Evolutionary conservation across 2,797 vertebrate genomes (phyloP).

Genomic region (Poecilia wingei): DNA sequence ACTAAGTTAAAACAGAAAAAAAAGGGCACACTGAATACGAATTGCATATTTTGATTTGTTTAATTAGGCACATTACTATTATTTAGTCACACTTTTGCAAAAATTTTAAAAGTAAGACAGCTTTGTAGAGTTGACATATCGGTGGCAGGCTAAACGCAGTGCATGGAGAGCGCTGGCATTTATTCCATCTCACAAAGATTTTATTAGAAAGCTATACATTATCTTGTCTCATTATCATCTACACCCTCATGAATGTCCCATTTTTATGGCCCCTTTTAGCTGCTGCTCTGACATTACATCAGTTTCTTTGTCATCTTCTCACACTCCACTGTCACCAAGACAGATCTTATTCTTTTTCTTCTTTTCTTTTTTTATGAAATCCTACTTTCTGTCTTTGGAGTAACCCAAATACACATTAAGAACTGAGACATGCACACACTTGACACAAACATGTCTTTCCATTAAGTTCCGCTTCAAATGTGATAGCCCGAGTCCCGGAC

Average conservation of each 20-base stretch:
- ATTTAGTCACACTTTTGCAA: not conserved
- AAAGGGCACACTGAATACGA: not conserved
- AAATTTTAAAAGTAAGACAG: slow-evolving; percentile 13
- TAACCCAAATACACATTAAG: slow-evolving; percentile 11
- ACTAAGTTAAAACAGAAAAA: not conserved
- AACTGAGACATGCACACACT: slow-evolving; percentile 17
- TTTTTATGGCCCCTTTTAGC: slow-evolving; percentile 66
- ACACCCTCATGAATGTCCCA: slow-evolving; percentile 46
- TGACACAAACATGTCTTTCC: slow-evolving; percentile 8
- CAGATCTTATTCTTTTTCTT: slow-evolving; percentile 24
- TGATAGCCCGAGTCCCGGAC: slow-evolving; percentile 47
- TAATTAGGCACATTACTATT: not conserved
- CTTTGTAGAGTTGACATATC: slow-evolving; percentile 36
- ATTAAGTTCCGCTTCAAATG: slow-evolving; percentile 46
- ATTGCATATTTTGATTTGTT: not conserved
- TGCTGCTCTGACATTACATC: slow-evolving; percentile 63
- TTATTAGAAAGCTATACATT: slow-evolving; percentile 71
- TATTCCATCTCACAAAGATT: slow-evolving; percentile 61
- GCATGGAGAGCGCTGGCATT: slow-evolving; percentile 22
- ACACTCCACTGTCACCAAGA: slow-evolving; percentile 51
- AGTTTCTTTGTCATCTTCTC: slow-evolving; percentile 62
- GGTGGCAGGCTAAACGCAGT: slow-evolving; percentile 21
- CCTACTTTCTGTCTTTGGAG: slow-evolving; percentile 32
- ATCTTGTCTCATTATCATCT: slow-evolving; percentile 69
- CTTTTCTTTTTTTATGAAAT: slow-evolving; percentile 21